Conservation (phyloP, 2,113 vertebrate genomes). For the Neotoma lepida region DNA sequence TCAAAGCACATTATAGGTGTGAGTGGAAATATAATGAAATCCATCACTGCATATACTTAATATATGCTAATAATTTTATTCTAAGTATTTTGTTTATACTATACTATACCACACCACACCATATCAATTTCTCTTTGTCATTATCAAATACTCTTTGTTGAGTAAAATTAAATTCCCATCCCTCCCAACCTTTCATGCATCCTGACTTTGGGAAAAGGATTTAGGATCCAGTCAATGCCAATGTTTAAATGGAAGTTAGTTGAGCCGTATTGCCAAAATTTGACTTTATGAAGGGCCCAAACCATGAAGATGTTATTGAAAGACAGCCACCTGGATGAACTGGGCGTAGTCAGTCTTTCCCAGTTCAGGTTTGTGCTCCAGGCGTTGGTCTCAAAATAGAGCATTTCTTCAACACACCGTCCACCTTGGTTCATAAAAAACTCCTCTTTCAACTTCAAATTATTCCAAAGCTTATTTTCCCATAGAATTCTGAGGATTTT, state of each 20-base stretch:
- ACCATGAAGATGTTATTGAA: slow-evolving; percentile 51
- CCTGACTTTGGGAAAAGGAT: slow-evolving; percentile 42
- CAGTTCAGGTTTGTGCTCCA: slow-evolving; percentile 49
- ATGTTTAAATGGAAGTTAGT: slow-evolving; percentile 40
- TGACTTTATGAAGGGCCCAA: slow-evolving; percentile 49
- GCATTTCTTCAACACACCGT: slow-evolving; percentile 61
- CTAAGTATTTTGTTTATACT: neutral
- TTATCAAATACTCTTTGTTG: slow-evolving; percentile 10
- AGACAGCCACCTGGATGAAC: slow-evolving; percentile 56
- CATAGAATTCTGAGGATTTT: slow-evolving; percentile 66
- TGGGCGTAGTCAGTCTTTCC: slow-evolving; percentile 43
- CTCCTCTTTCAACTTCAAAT: slow-evolving; percentile 59
- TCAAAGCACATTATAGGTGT: neutral
- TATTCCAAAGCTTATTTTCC: slow-evolving; percentile 53
- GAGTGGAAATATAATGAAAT: neutral
- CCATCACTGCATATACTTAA: neutral
- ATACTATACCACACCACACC: neutral
- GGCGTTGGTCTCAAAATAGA: slow-evolving; percentile 61
- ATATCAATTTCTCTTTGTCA: slow-evolving; percentile 29
- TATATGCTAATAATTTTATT: neutral
- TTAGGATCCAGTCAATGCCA: neutral
- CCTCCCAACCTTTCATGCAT: neutral
- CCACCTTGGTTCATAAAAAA: slow-evolving; percentile 51
- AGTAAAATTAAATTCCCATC: neutral
- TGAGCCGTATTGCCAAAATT: neutral